Evolutionary conservation across 2,113 vertebrate species (phyloP).

Genomic region (Copsychus sechellarum): DNA sequence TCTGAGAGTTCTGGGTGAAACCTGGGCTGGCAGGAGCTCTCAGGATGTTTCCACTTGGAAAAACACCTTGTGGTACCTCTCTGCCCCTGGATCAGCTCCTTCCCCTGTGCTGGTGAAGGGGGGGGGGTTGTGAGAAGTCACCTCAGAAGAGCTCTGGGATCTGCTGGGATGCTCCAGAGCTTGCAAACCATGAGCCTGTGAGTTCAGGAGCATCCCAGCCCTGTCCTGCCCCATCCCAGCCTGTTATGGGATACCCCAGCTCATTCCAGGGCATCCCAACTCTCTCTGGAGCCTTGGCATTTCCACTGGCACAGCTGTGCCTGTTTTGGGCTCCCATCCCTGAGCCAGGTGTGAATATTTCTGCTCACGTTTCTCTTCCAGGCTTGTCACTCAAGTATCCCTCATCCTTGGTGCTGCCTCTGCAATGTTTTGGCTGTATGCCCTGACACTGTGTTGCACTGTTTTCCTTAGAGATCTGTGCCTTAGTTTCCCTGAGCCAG

Average conservation of each 20-base stretch:
- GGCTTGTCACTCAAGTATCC: background rate
- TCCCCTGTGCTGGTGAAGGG: background rate
- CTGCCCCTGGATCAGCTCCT: background rate
- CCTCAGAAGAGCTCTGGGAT: background rate
- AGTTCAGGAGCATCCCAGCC: background rate
- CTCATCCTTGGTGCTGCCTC: background rate
- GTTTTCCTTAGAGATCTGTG: background rate
- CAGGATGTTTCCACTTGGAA: accelerated
- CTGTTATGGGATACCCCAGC: background rate
- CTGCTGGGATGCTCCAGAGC: background rate
- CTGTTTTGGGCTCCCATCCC: background rate
- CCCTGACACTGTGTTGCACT: background rate
- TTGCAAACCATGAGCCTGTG: background rate
- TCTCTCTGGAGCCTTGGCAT: background rate
- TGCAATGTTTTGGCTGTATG: background rate
- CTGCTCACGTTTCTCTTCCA: background rate
- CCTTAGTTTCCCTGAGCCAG: background rate
- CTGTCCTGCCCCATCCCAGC: background rate
- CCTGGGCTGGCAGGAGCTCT: background rate
- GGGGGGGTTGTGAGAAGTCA: background rate
- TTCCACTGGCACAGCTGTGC: background rate
- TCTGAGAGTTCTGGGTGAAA: background rate
- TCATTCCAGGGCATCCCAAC: background rate
- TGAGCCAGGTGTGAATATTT: background rate
- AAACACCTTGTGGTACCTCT: background rate